Base-by-base conservation (phyloP, 2,888 invertebrate species). In the Monopis laevigella region DNA sequence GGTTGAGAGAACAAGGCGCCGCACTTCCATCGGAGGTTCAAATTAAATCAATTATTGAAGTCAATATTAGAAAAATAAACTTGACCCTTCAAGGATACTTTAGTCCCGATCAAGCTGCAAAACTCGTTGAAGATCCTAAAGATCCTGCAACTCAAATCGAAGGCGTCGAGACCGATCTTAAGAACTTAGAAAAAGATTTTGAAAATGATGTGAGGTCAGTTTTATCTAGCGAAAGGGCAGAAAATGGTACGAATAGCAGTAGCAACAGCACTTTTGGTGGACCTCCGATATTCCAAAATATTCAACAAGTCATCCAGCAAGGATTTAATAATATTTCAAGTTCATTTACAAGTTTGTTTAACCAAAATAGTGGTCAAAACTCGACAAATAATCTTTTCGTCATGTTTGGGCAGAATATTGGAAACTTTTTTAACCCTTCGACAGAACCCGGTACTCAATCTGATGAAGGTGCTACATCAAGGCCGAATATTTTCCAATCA, bases 101-200 rank as follows among this genome's bases (percentile, higher is more conserved):
- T 26, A 54, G 52, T 10, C 51, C 58, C 3, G 54, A 56, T 3
- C 28, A 40, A 28, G 46, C 45, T 17, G 21, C 46, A 8, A 55
- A 48, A 24, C 45, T 46, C 10, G 41, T 27, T 11, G 47, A 45
- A 2, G 51, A 48, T 24, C 45, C 42, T 7, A 47, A 52, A 2
- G 50, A 54, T 35, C 44, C 53, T 3, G 43, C 48, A 13, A 45
- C 51, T 16, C 51, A 58, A 7, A 52, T 65, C 16, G 46, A 51
- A 44, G 51, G 49, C 16, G 51, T 64, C 10, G 59, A 64, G 40
- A 44, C 52, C 2, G 48, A 55, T 7, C 52, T 67, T 2, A 55
- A 55, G 39, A 45, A 44, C n/a, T 54, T 77, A 11, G 58, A 66
- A 47, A 55, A 55, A 16, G 65, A 68, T 34, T 71, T 77, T 43